Evolutionary conservation across 2,113 vertebrate species (phyloP), one percentile per base, ranked within the genome.

Genomic region (Recurvirostra avosetta): DNA sequence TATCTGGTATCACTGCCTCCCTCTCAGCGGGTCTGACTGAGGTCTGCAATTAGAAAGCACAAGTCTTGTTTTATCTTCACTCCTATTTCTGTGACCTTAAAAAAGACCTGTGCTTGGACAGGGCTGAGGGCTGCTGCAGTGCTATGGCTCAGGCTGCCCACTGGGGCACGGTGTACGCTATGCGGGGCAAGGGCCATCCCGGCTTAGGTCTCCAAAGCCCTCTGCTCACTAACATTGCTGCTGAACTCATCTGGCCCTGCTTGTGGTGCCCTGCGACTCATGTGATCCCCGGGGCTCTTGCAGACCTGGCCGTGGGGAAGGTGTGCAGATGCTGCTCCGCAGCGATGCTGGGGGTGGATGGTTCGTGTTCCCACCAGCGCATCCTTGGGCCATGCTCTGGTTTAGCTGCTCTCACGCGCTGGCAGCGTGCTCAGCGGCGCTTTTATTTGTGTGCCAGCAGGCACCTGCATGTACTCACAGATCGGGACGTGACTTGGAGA

Each of bases 401-500:
- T 66, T 49, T n/a, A 13, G 76, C 49, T 0, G 43, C 88, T 88
- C 72, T 59, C 49, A 1, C 1, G 1, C 5, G 2, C 76, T 68
- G 88, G 86, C 94, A 81, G 88, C 0, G 10, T 18, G 36, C 94
- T 96, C 92, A 87, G 95, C 86, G 38, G n/a, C 1, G 49, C 95
- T 94, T 96, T 92, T 84, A 79, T 81, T 85, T 61, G 66, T 43
- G 86, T 97, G 94, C 95, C 95, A 97, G 84, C 73, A 70, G 91
- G 93, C 96, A 96, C 97, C 95, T 94, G 92, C 95, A 1, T 95
- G 89, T 94, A 25, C 92, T 95, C 80, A 14, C 71, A 66, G 86
- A 34, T 89, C 84, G 11, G 95, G 95, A 95, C 88, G 94, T 97
- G 92, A 97, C 95, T 95, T 95, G 96, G 96, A 97, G 92, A 90